Conservation (phyloP, 2,797 vertebrate species). For the Spinus olivaceus region DNA sequence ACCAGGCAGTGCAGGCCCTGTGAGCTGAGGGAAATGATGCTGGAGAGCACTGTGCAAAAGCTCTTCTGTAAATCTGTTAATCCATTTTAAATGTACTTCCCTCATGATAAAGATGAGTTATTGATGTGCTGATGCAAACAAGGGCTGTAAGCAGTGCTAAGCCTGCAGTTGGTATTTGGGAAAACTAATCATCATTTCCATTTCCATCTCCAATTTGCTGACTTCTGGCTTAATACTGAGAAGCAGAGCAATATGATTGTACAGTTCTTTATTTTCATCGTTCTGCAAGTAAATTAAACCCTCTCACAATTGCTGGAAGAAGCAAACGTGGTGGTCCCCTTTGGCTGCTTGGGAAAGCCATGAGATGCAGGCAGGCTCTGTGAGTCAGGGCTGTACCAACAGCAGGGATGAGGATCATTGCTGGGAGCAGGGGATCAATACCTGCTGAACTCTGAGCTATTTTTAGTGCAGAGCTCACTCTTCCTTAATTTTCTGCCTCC, state of each 20-base stretch:
- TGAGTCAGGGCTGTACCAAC: neutral
- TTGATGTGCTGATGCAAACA: neutral
- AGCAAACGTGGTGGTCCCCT: neutral
- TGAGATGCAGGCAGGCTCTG: neutral
- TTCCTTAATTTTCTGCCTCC: neutral
- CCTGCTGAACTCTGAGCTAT: neutral
- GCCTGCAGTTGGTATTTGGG: neutral
- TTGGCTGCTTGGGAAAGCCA: neutral
- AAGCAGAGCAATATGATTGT: neutral
- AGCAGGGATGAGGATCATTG: neutral
- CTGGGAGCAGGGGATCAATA: neutral
- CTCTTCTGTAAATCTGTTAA: neutral
- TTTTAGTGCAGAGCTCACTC: neutral
- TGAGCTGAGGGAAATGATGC: neutral
- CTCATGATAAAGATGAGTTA: neutral
- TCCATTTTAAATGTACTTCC: slow-evolving; percentile 3
- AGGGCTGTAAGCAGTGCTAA: neutral
- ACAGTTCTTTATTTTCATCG: neutral
- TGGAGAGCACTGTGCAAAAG: neutral
- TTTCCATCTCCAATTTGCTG: neutral
- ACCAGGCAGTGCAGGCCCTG: neutral
- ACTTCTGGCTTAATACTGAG: neutral
- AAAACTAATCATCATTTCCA: neutral
- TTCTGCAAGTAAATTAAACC: neutral
- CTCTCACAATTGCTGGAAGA: neutral